Conservation (phyloP, 2,888 invertebrate genomes). For the Blastobasis lacticolella region DNA sequence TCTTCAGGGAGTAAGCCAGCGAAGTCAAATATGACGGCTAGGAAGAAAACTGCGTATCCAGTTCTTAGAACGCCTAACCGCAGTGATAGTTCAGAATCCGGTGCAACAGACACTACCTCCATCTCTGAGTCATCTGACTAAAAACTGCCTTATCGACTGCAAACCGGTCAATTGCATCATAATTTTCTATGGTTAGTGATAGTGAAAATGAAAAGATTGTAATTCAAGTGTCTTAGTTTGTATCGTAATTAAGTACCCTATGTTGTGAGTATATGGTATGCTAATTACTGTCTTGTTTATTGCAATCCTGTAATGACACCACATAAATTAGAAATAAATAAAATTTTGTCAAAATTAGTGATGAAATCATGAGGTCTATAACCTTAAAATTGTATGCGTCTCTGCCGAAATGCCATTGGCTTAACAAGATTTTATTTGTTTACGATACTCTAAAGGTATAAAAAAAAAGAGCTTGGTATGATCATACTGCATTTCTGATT, state of each 20-base stretch:
- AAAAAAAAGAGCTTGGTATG: not conserved
- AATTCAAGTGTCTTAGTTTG: not conserved
- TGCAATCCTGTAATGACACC: not conserved
- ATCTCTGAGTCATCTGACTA: not conserved
- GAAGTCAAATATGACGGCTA: not conserved
- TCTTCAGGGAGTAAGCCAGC: not conserved
- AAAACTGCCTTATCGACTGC: not conserved
- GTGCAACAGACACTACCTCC: not conserved
- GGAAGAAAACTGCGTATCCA: not conserved
- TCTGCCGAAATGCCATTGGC: not conserved
- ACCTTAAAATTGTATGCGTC: not conserved
- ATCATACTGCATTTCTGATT: not conserved
- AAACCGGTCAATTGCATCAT: not conserved
- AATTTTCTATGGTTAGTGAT: not conserved
- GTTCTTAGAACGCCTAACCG: not conserved
- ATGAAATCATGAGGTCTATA: not conserved
- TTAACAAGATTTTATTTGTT: not conserved
- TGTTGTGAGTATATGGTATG: not conserved
- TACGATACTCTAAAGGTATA: not conserved
- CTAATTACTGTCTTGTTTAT: not conserved
- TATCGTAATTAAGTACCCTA: not conserved
- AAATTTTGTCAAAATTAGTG: not conserved
- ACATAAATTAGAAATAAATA: not conserved
- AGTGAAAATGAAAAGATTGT: not conserved
- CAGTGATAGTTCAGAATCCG: not conserved